phyloP scores from a whole-genome alignment of 2,113 vertebrate species.

The Pagrus major region DNA sequence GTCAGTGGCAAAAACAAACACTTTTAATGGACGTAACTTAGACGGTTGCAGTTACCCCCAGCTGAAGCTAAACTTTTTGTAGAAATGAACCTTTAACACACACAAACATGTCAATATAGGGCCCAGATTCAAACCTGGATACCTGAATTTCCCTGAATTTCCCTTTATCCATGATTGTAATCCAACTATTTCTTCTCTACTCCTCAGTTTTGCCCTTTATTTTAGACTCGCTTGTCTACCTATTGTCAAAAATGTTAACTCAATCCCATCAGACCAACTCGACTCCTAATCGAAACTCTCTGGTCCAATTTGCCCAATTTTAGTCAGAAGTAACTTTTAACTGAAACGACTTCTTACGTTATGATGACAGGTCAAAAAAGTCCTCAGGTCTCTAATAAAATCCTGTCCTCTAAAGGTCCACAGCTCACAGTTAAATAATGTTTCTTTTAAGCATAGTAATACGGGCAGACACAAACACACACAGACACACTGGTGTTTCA shows the following conservation, averaged over 20 bases:
- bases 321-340: not conserved
- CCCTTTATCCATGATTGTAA: not conserved
- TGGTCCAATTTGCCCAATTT: not conserved
- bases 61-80: too few species aligned
- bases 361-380: conserved; percentile 16
- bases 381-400: conserved; percentile 17
- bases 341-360: conserved; percentile 9
- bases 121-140: too few species aligned
- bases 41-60: too few species aligned
- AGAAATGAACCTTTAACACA: too few species aligned
- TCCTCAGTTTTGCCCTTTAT: not conserved
- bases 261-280: not conserved
- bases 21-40: too few species aligned
- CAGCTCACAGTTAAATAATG: conserved; percentile 5
- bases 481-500: conserved; percentile 60
- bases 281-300: not conserved
- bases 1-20: too few species aligned
- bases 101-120: too few species aligned
- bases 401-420: conserved; percentile 3
- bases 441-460: not conserved
- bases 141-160: too few species aligned
- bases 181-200: not conserved
- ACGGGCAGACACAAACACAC: conserved; percentile 9
- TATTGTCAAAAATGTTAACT: not conserved
- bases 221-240: not conserved